Conservation (phyloP, 2,797 vertebrate genomes). For the Tympanoctomys barrerae region DNA sequence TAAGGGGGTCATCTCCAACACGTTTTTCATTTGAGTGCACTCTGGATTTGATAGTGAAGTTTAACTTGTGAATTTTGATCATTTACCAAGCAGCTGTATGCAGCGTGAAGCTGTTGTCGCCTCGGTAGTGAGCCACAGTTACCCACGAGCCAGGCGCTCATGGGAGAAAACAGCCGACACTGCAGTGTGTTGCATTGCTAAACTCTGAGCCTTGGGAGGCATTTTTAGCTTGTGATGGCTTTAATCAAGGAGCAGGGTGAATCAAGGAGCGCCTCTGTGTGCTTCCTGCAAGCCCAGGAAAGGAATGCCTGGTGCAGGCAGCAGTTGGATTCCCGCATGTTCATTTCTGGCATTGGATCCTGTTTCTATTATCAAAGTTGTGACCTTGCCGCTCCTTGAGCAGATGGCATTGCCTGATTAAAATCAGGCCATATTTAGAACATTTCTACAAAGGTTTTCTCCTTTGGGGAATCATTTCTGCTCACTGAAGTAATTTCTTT, state of each 20-base stretch:
- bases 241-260: background rate
- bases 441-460: slow-evolving; percentile 63
- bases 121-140: background rate
- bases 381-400: slow-evolving; percentile 68
- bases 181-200: no score
- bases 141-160: background rate
- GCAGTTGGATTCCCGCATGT: slow-evolving; percentile 42
- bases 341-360: slow-evolving; percentile 46
- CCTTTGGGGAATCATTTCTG: slow-evolving; percentile 53
- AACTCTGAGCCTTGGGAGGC: background rate
- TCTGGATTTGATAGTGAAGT: background rate
- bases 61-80: background rate
- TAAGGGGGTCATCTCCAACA: background rate
- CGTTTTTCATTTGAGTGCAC: background rate
- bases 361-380: slow-evolving; percentile 61
- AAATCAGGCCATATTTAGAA: slow-evolving; percentile 72
- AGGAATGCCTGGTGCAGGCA: background rate
- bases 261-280: background rate
- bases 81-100: no score
- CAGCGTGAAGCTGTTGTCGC: background rate
- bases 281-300: background rate
- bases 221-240: background rate
- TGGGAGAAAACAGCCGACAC: background rate
- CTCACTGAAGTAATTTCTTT: slow-evolving; percentile 59
- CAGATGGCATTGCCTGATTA: slow-evolving; percentile 80